A percentile compares a stretch with the other conserved stretches of the same genome.
These are phyloP conservation scores for Symphodus melops DNA, from an alignment of 2,113 vertebrate genomes.

Conservation along the genomic window DNA sequence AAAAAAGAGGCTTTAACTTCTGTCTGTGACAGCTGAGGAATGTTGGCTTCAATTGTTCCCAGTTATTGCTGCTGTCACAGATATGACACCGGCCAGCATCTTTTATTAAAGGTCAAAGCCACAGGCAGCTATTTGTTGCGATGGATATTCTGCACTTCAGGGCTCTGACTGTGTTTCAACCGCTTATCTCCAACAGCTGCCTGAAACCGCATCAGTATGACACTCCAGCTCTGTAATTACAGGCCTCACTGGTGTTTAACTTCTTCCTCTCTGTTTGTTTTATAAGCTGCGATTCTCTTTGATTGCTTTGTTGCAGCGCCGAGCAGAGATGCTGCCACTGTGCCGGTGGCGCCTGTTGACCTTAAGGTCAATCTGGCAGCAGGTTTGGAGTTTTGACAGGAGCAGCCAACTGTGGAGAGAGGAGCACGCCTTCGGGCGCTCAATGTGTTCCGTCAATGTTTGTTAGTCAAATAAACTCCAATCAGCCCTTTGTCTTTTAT, in stretches of 20 bases:
- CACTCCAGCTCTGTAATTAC: slow-evolving; percentile 43
- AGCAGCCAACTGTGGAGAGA: slow-evolving; percentile 76
- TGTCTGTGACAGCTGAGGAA: slow-evolving; percentile 13
- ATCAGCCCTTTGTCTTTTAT: slow-evolving; percentile 75
- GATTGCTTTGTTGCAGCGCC: slow-evolving; percentile 55
- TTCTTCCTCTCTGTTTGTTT: slow-evolving; percentile 43
- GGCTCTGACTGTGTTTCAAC: slow-evolving; percentile 16
- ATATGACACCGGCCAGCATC: slow-evolving; percentile 24
- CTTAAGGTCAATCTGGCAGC: slow-evolving; percentile 80
- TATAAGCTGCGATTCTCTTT: slow-evolving; percentile 33
- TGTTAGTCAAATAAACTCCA: slow-evolving; percentile 76
- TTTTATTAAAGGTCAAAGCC: slow-evolving; percentile 58
- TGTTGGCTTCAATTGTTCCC: slow-evolving; percentile 29
- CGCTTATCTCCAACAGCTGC: slow-evolving; percentile 15
- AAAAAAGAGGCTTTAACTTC: background rate
- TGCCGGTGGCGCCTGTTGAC: slow-evolving; percentile 67
- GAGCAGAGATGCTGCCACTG: slow-evolving; percentile 59
- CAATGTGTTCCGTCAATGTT: slow-evolving; percentile 72
- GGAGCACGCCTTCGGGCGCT: slow-evolving; percentile 59
- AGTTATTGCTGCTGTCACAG: slow-evolving; percentile 24
- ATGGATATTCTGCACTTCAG: slow-evolving; percentile 43
- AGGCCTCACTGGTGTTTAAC: slow-evolving; percentile 21
- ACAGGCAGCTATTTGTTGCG: slow-evolving; percentile 33
- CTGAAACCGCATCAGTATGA: slow-evolving; percentile 10
- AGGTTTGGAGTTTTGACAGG: slow-evolving; percentile 82